Conservation (phyloP, 2,113 vertebrate genomes). For the Melanotaenia duboulayi region DNA sequence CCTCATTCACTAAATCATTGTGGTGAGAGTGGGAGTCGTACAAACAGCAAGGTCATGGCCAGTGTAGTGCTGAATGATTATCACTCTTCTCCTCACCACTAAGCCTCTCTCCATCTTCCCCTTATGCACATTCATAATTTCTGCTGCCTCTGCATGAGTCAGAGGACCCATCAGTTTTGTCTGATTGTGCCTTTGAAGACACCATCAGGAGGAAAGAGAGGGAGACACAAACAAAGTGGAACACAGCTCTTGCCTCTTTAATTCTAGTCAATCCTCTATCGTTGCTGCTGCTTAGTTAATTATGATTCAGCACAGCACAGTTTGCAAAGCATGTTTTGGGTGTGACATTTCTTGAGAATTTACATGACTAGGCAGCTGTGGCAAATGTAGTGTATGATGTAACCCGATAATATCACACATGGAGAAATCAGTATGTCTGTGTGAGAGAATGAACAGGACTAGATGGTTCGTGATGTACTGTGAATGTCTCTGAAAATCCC, state of each 20-base stretch:
- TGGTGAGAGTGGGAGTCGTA: slow-evolving; percentile 17
- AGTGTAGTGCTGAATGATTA: neutral
- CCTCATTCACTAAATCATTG: neutral
- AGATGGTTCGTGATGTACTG: neutral
- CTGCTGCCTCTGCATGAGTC: slow-evolving; percentile 64
- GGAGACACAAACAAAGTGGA: slow-evolving; percentile 7
- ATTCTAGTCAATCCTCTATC: too few species aligned
- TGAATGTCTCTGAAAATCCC: slow-evolving; percentile 3
- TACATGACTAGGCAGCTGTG: slow-evolving; percentile 10
- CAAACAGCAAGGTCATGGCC: slow-evolving; percentile 29
- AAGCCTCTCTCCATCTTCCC: slow-evolving; percentile 15
- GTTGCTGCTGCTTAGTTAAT: neutral
- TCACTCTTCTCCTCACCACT: slow-evolving; percentile 11
- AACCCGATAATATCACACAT: slow-evolving; percentile 3
- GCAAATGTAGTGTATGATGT: slow-evolving; percentile 22
- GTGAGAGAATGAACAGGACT: too few species aligned
- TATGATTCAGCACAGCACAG: slow-evolving; percentile 4
- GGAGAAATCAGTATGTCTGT: neutral
- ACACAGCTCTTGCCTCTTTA: neutral
- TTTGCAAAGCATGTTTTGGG: neutral
- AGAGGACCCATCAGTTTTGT: slow-evolving; percentile 42
- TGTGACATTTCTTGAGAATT: slow-evolving; percentile 19
- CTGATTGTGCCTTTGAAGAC: slow-evolving; percentile 44
- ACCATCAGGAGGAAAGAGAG: neutral
- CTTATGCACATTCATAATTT: slow-evolving; percentile 10